Evolutionary conservation across 1,140 invertebrate genomes (phyloP), one percentile per base, ranked within the genome.

Genomic region (Archegozetes longisetosus): DNA sequence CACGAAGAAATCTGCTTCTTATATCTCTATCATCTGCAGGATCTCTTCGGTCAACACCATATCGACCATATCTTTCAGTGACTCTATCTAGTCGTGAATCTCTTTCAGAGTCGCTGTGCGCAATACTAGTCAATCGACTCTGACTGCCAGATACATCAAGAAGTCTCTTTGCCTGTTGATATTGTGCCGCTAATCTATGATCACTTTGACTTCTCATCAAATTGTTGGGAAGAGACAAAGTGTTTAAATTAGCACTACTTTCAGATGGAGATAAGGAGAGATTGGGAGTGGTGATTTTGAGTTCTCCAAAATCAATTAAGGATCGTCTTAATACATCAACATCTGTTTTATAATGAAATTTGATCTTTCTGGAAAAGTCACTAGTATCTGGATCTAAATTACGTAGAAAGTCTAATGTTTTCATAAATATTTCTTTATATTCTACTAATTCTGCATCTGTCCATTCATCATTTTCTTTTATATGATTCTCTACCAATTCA

Each of bases 151-250:
- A 22, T n/a, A 48, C 24, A 32, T 59, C 55, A 1, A 60, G 26
- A 55, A 32, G 46, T n/a, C 58, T 53, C 17, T 47, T 40, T 32
- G 49, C 46, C 25, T 27, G 40, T 50, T 2, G 26, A 25, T 87
- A 91, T 68, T 92, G 88, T 0, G 85, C 81, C 13, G 89, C 88
- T 49, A 94, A 72, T 27, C 90, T 79, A 72, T 93, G 90, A 68
- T 94, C 90, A 70, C 87, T 91, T 72, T 94, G 93, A 61, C 87
- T 90, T 64, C 89, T 78, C 81, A 91, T 91, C 24, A 94, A 72
- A 3, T 69, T 69, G 17, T 63, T 60, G 23, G 64, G 64, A 24
- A 62, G 29, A 9, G 60, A 27, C 47, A 63, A 53, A 6, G 57
- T 27, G 17, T 40, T 40, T 40, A 40, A 17, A 58, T 58, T 58